Conservation (phyloP, 2,888 invertebrate species). For the Antitype chi region DNA sequence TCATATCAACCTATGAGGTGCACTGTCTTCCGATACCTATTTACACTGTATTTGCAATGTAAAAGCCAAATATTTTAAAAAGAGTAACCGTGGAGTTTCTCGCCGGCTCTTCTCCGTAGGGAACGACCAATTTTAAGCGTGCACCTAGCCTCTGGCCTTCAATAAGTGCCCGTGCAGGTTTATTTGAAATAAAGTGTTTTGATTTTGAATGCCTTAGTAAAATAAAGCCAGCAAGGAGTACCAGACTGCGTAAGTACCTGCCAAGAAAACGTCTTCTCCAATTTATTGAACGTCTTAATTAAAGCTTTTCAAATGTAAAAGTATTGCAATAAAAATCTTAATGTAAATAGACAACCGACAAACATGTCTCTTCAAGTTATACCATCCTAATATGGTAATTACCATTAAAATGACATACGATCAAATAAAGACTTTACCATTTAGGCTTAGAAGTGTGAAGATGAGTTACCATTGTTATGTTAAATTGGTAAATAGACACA, state of each 20-base stretch:
- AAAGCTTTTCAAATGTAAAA: background rate
- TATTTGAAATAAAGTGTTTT: no score
- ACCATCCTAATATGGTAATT: background rate
- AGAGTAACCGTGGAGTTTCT: no score
- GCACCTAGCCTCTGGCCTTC: no score
- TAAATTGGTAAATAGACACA: slow-evolving; percentile 10
- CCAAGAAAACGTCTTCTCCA: background rate
- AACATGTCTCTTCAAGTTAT: background rate
- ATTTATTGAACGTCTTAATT: background rate
- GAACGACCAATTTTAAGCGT: no score
- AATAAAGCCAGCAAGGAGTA: no score
- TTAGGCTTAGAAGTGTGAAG: background rate
- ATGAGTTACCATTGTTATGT: slow-evolving; percentile 22
- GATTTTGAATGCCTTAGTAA: no score
- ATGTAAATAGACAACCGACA: background rate
- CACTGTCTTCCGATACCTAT: no score
- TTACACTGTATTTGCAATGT: no score
- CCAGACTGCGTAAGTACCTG: background rate
- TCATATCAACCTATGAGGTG: no score
- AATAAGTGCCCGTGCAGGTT: no score
- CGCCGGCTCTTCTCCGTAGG: no score
- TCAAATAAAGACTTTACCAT: slow-evolving; percentile 6
- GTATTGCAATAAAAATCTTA: background rate
- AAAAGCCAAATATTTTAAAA: no score
- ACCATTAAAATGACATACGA: background rate